Percentiles rank a stretch among this genome's conserved stretches.
Evolutionary conservation across 2,888 invertebrate species (phyloP).

Genomic region (Gisinianus flammeolus): DNA sequence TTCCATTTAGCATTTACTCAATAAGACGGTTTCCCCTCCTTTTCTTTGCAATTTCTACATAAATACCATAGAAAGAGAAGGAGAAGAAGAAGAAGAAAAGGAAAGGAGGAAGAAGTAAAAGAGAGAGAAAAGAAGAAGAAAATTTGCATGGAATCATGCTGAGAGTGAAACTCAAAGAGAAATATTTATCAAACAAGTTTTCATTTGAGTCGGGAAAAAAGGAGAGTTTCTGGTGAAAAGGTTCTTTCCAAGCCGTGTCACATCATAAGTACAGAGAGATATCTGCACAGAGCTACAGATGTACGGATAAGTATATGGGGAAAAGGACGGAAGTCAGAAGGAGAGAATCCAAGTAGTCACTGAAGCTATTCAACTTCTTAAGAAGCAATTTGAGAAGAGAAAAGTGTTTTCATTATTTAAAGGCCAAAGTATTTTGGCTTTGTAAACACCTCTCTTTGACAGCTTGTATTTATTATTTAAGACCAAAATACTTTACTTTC

Average conservation of each 20-base stretch:
- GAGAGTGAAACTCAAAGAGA: conserved; percentile 16
- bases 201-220: not conserved
- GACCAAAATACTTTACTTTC: conserved; percentile 31
- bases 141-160: conserved; percentile 24
- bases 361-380: conserved; percentile 13
- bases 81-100: too few relatives aligned
- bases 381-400: conserved; percentile 27
- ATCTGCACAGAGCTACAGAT: not conserved
- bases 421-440: conserved; percentile 24
- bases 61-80: too few relatives aligned
- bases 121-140: not conserved
- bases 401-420: conserved; percentile 34
- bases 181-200: conserved; percentile 32
- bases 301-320: not conserved
- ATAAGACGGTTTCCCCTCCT: too few relatives aligned
- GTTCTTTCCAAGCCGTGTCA: not conserved
- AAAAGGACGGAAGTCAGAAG: not conserved
- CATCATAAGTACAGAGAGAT: not conserved
- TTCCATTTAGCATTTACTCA: too few relatives aligned
- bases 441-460: conserved; percentile 34
- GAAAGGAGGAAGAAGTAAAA: too few relatives aligned
- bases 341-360: not conserved
- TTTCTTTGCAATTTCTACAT: too few relatives aligned
- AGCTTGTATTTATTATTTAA: conserved; percentile 37
- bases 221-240: not conserved